These are phyloP conservation scores for Cephus runcator DNA, from an alignment of 2,888 invertebrate species.

Conservation along the genomic window DNA sequence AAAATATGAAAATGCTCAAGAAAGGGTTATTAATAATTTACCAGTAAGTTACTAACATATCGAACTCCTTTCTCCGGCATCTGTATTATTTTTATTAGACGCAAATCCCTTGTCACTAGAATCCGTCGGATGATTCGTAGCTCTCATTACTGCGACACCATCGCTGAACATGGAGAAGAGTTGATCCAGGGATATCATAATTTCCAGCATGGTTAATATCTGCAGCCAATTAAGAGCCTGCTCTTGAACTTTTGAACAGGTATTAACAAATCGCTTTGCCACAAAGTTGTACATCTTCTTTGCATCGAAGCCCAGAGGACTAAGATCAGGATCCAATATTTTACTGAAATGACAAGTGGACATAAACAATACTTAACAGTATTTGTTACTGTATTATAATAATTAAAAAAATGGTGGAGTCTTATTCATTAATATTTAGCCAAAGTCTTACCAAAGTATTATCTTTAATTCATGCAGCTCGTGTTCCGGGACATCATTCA, in stretches of 20 bases:
- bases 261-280: conserved; percentile 82
- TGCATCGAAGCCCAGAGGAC: conserved; percentile 93
- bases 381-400: neutral
- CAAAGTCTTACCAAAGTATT: conserved; percentile 71
- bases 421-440: neutral
- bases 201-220: conserved; percentile 88
- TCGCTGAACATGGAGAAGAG: conserved; percentile 91
- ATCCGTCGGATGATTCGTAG: conserved; percentile 40
- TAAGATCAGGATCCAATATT: conserved; percentile 96
- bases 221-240: conserved; percentile 92
- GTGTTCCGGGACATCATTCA: conserved; percentile 89
- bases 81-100: conserved; percentile 11
- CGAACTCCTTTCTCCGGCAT: conserved; percentile 63
- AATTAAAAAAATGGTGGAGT: neutral
- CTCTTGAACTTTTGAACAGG: conserved; percentile 84
- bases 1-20: conserved; percentile 11
- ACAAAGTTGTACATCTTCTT: conserved; percentile 96
- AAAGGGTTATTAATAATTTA: neutral
- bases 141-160: conserved; percentile 82
- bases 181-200: conserved; percentile 87
- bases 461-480: conserved; percentile 87
- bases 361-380: neutral
- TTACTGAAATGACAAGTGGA: conserved; percentile 72
- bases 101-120: conserved; percentile 32
- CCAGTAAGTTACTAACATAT: conserved; percentile 68